Conservation (phyloP, 2,888 invertebrate species). For the Smittia aterrima region DNA sequence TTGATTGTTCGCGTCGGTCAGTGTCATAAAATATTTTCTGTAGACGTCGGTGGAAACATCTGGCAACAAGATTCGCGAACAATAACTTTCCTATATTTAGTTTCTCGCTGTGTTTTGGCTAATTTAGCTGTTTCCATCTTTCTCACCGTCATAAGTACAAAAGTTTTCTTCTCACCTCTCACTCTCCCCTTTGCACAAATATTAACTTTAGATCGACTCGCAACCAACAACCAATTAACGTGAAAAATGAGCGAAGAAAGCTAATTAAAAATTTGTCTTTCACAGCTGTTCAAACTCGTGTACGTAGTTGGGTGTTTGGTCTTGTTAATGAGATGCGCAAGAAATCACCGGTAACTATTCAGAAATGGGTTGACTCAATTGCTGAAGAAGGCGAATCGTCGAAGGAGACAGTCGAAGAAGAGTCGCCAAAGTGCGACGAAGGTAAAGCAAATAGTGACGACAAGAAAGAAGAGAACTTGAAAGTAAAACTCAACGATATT, state of each 20-base stretch:
- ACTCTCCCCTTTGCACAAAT: not conserved
- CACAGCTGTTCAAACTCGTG: slow-evolving; percentile 16
- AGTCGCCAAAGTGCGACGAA: slow-evolving; percentile 3
- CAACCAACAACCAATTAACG: too few species aligned
- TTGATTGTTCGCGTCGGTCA: too few species aligned
- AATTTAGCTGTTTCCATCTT: not conserved
- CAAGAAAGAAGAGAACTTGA: not conserved
- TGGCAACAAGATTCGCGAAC: not conserved
- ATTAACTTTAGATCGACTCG: not conserved
- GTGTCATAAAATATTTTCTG: too few species aligned
- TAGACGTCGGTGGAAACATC: not conserved
- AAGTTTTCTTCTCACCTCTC: not conserved
- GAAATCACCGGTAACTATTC: slow-evolving; percentile 43
- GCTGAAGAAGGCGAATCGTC: slow-evolving; percentile 10
- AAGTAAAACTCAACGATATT: slow-evolving; percentile 23
- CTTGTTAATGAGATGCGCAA: slow-evolving; percentile 44
- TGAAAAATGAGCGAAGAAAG: too few species aligned
- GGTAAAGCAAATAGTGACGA: slow-evolving; percentile 9
- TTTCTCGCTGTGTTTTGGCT: not conserved
- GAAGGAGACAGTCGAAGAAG: not conserved
- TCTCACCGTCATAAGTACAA: not conserved
- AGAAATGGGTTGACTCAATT: slow-evolving; percentile 44
- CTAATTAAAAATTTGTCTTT: too few species aligned
- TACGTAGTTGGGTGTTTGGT: slow-evolving; percentile 44
- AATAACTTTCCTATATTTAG: not conserved